Percentiles rank a stretch among this genome's conserved stretches.
Evolutionary conservation across 2,113 vertebrate genomes (phyloP).

Genomic region (Elgaria multicarinata): DNA sequence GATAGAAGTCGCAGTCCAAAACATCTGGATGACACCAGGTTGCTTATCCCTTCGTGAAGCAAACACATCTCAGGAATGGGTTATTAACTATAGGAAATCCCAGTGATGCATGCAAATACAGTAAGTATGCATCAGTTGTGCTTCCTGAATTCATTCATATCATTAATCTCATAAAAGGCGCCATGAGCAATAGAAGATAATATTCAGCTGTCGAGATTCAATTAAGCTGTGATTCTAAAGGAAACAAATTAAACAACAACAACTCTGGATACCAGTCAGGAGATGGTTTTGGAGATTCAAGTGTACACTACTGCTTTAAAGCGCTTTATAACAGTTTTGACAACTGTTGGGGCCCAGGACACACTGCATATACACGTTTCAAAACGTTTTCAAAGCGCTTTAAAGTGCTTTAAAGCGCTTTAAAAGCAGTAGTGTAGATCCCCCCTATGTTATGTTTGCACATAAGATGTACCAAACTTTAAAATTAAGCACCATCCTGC

Average conservation of each 20-base stretch:
- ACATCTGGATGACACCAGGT: too few relatives aligned
- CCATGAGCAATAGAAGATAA: not conserved
- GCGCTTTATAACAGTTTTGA: too few relatives aligned
- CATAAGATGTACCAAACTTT: not conserved
- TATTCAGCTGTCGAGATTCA: not conserved
- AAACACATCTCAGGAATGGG: not conserved
- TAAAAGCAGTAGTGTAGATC: too few relatives aligned
- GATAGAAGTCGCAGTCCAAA: too few relatives aligned
- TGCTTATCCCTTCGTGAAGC: not conserved
- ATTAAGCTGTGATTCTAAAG: not conserved
- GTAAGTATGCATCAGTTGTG: not conserved
- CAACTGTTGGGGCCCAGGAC: too few relatives aligned
- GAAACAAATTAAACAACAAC: not conserved
- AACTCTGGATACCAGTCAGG: not conserved
- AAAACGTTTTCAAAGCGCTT: too few relatives aligned
- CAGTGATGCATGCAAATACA: not conserved
- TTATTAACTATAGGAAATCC: not conserved
- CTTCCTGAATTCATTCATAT: not conserved
- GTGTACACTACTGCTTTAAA: too few relatives aligned
- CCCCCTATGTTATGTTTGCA: too few relatives aligned
- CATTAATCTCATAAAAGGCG: not conserved
- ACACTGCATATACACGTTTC: too few relatives aligned
- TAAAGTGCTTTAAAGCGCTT: too few relatives aligned
- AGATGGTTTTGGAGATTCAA: not conserved
- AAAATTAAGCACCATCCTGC: not conserved